These are phyloP conservation scores for Xiphophorus couchianus DNA, from an alignment of 2,113 vertebrate species.

Conservation along the genomic window DNA sequence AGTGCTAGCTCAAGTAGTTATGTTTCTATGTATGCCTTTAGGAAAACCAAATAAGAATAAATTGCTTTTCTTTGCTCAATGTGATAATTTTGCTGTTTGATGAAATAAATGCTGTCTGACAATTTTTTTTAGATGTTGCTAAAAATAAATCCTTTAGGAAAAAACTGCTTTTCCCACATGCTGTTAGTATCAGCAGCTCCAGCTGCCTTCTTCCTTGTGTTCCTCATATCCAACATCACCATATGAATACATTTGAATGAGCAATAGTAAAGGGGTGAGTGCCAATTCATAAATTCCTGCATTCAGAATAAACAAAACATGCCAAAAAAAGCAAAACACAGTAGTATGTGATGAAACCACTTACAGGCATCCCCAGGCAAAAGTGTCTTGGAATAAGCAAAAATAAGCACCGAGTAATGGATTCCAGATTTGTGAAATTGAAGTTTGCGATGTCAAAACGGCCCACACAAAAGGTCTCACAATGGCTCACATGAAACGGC, in stretches of 20 bases:
- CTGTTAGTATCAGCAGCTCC: neutral
- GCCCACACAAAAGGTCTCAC: constrained; percentile 64
- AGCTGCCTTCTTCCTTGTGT: constrained; percentile 1
- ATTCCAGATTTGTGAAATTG: constrained; percentile 47
- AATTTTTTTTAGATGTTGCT: too few relatives aligned
- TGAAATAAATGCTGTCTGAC: too few relatives aligned
- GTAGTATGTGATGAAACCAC: neutral
- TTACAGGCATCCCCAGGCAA: constrained; percentile 27
- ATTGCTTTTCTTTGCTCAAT: too few relatives aligned
- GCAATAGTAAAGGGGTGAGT: neutral
- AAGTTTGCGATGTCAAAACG: constrained; percentile 65
- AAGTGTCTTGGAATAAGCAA: constrained; percentile 29
- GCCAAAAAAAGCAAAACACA: constrained; percentile 22
- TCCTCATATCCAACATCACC: constrained; percentile 14
- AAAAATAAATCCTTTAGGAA: too few relatives aligned
- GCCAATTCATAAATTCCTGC: constrained; percentile 32
- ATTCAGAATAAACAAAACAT: constrained; percentile 2
- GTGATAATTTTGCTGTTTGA: too few relatives aligned
- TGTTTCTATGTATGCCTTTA: neutral
- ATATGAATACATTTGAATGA: constrained; percentile 20
- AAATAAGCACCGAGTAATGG: constrained; percentile 38
- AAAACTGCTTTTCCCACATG: neutral
- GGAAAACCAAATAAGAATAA: too few relatives aligned
- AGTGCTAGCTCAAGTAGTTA: neutral
- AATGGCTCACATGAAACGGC: constrained; percentile 66